Percentiles rank a stretch among this genome's conserved stretches.
phyloP scores from a whole-genome alignment of 2,888 invertebrate species.

The Zootermopsis nevadensis region DNA sequence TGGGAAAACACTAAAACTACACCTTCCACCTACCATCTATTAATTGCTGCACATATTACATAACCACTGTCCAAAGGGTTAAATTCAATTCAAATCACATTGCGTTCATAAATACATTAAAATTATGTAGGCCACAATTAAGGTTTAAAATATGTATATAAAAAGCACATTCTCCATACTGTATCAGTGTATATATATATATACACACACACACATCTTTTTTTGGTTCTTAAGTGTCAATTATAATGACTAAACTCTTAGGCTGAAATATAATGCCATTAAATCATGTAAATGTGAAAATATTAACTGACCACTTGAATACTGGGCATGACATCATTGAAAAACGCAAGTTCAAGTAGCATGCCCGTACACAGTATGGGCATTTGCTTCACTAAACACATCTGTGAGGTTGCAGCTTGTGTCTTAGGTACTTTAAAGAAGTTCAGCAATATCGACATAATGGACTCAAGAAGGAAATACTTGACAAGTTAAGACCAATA shows the following conservation, averaged over 20 bases:
- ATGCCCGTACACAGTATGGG: background rate
- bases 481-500: background rate
- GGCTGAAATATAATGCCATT: background rate
- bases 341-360: background rate
- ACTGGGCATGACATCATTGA: background rate
- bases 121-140: background rate
- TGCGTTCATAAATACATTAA: background rate
- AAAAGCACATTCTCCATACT: background rate
- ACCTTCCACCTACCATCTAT: too few relatives aligned
- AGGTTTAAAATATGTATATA: background rate
- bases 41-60: background rate
- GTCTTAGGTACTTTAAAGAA: background rate
- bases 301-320: background rate
- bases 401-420: background rate
- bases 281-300: background rate
- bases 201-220: too few relatives aligned
- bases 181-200: background rate
- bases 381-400: too few relatives aligned
- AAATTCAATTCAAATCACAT: too few relatives aligned
- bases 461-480: background rate
- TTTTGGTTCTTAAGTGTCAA: slow-evolving; percentile 13
- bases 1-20: too few relatives aligned
- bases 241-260: background rate
- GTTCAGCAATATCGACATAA: background rate
- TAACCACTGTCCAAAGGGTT: background rate